Percentiles rank a stretch among this genome's conserved stretches.
Conservation (phyloP, 2,888 invertebrate genomes). For the Oxycera nigricornis region DNA sequence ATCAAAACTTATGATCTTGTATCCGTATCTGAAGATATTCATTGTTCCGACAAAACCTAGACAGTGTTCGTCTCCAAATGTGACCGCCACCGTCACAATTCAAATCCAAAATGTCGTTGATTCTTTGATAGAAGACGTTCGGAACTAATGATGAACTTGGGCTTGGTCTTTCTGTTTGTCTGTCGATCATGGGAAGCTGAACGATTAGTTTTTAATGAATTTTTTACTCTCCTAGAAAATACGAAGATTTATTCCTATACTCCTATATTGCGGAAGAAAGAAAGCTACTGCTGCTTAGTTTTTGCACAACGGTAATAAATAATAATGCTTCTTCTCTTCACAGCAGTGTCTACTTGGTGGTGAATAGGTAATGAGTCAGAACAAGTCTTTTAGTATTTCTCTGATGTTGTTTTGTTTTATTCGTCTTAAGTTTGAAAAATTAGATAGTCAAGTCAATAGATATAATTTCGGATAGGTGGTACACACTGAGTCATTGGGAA, state of each 20-base stretch:
- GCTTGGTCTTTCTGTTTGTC: slow-evolving; percentile 16
- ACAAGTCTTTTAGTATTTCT: slow-evolving; percentile 14
- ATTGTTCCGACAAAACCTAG: neutral
- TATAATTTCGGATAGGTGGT: slow-evolving; percentile 15
- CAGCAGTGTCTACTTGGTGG: slow-evolving; percentile 15
- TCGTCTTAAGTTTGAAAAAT: slow-evolving; percentile 27
- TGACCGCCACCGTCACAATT: neutral
- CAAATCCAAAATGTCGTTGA: neutral
- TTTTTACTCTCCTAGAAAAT: neutral
- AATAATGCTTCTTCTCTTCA: slow-evolving; percentile 22
- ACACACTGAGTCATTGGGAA: neutral
- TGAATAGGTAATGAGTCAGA: slow-evolving; percentile 38
- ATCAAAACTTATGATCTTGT: slow-evolving; percentile 22
- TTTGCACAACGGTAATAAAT: slow-evolving; percentile 39
- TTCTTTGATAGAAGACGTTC: neutral
- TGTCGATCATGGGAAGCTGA: slow-evolving; percentile 39
- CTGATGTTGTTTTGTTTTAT: neutral
- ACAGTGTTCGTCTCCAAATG: neutral
- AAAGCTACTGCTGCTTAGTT: slow-evolving; percentile 4
- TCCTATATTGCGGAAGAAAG: slow-evolving; percentile 29
- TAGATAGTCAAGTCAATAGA: slow-evolving; percentile 27
- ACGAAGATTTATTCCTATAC: neutral
- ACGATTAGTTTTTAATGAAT: slow-evolving; percentile 24
- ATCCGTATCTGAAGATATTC: slow-evolving; percentile 24
- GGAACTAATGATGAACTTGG: slow-evolving; percentile 4